These are phyloP conservation scores for Drosophila cracens DNA, from an alignment of 2,888 invertebrate species.

Conservation along the genomic window DNA sequence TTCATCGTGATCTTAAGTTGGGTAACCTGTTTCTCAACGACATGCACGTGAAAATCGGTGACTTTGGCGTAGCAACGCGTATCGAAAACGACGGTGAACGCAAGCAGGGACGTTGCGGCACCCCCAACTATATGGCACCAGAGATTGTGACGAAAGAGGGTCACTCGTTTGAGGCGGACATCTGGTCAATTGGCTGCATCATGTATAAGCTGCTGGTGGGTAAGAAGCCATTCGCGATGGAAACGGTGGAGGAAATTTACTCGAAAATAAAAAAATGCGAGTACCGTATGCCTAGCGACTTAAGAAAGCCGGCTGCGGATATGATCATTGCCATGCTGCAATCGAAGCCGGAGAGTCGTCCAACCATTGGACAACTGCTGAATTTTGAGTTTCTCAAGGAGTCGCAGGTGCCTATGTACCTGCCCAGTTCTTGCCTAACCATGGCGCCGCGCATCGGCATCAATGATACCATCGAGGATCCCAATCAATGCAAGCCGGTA, in stretches of 20 bases:
- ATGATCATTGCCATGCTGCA: slow-evolving; percentile 94
- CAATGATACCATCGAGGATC: slow-evolving; percentile 79
- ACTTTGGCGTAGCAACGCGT: slow-evolving; percentile 98
- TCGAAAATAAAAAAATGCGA: slow-evolving; percentile 97
- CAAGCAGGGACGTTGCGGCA: slow-evolving; percentile 94
- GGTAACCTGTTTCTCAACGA: slow-evolving; percentile 99
- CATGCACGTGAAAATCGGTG: slow-evolving; percentile 97
- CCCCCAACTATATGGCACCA: slow-evolving; percentile 99
- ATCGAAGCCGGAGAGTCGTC: slow-evolving; percentile 92
- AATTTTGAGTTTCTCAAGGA: slow-evolving; percentile 90
- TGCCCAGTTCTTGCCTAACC: slow-evolving; percentile 97
- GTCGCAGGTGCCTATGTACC: slow-evolving; percentile 91
- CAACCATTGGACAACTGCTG: slow-evolving; percentile 91
- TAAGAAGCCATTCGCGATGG: slow-evolving; percentile 99
- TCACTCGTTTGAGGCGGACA: slow-evolving; percentile 99
- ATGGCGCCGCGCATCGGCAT: slow-evolving; percentile 92
- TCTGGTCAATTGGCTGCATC: slow-evolving; percentile 99
- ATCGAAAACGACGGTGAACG: slow-evolving; percentile 94
- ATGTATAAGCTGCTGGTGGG: slow-evolving; percentile 99
- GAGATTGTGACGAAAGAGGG: slow-evolving; percentile 98
- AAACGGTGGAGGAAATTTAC: slow-evolving; percentile 97
- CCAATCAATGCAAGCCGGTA: slow-evolving; percentile 87
- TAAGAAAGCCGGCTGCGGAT: slow-evolving; percentile 88
- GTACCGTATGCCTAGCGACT: slow-evolving; percentile 90
- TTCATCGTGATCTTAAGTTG: slow-evolving; percentile 98